Evolutionary conservation across 1,140 invertebrate genomes (phyloP).

Genomic region (Apocrypta bakeri): DNA sequence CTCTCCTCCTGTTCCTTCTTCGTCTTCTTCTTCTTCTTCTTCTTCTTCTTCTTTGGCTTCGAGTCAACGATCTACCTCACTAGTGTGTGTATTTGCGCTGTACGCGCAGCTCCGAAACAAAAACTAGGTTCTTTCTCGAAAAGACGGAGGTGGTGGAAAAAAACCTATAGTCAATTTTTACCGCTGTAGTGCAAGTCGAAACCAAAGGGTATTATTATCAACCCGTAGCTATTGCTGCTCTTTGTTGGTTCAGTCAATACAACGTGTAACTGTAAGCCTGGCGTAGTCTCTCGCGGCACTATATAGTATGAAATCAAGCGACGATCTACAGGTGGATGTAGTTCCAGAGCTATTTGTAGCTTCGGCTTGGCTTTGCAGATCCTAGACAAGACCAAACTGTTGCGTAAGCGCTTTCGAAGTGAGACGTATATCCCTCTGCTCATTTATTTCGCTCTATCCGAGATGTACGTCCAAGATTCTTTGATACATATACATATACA

Average conservation of each 20-base stretch:
- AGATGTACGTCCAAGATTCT: too few relatives aligned
- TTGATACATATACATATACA: too few relatives aligned
- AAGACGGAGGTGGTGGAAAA: background rate
- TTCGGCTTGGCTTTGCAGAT: too few relatives aligned
- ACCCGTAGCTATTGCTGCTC: too few relatives aligned
- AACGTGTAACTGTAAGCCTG: background rate
- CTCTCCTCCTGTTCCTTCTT: background rate
- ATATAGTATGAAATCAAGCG: background rate
- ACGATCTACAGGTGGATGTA: background rate
- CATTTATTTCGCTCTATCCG: too few relatives aligned
- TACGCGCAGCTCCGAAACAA: slow-evolving; percentile 30
- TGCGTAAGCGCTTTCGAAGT: too few relatives aligned
- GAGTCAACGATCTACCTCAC: slow-evolving; percentile 50
- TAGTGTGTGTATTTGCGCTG: slow-evolving; percentile 21
- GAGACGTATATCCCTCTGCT: too few relatives aligned
- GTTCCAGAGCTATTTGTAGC: too few relatives aligned
- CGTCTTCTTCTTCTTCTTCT: background rate
- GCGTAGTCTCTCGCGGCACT: too few relatives aligned
- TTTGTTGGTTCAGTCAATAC: background rate
- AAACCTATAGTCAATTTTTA: slow-evolving; percentile 18
- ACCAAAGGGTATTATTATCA: background rate
- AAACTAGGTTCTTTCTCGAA: slow-evolving; percentile 24
- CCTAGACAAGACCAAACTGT: too few relatives aligned
- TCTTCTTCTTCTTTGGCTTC: background rate
- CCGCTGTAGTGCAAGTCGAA: background rate